phyloP scores from a whole-genome alignment of 1,140 invertebrate species.

The Ephestia elutella region DNA sequence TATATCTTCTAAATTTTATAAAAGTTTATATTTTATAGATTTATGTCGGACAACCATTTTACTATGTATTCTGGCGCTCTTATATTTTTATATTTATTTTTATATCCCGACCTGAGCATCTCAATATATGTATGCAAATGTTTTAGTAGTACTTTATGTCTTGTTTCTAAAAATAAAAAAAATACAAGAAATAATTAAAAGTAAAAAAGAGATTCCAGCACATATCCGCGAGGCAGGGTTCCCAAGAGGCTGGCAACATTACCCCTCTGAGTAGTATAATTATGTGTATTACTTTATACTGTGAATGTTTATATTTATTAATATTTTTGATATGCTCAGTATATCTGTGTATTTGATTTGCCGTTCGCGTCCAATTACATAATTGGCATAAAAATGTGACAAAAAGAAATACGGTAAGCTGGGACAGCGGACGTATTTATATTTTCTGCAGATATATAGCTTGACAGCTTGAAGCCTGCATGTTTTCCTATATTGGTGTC shows the following conservation, averaged over 20 bases:
- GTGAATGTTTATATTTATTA: not conserved
- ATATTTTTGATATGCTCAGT: slow-evolving; percentile 32
- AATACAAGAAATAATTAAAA: too few relatives aligned
- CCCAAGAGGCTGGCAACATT: too few relatives aligned
- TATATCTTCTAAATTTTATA: slow-evolving; percentile 22
- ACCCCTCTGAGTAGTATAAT: too few relatives aligned
- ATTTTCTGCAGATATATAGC: slow-evolving; percentile 35
- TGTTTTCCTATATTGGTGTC: slow-evolving; percentile 49
- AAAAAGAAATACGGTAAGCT: slow-evolving; percentile 3
- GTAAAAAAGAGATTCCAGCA: too few relatives aligned
- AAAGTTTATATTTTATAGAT: too few relatives aligned
- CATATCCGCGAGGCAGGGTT: too few relatives aligned
- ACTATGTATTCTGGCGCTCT: slow-evolving; percentile 22
- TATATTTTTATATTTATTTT: slow-evolving; percentile 24
- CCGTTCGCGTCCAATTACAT: slow-evolving; percentile 33
- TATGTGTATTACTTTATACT: too few relatives aligned
- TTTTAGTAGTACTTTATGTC: too few relatives aligned
- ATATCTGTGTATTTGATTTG: slow-evolving; percentile 11
- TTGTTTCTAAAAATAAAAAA: too few relatives aligned
- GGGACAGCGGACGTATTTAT: slow-evolving; percentile 2
- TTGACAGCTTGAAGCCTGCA: slow-evolving; percentile 54
- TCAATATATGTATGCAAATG: slow-evolving; percentile 12
- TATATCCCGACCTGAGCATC: slow-evolving; percentile 29
- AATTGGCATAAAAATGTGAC: not conserved
- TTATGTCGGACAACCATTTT: too few relatives aligned